Evolutionary conservation across 1,140 invertebrate species (phyloP), one percentile per base, ranked within the genome.

Genomic region (Aphelenchoides avenae): DNA sequence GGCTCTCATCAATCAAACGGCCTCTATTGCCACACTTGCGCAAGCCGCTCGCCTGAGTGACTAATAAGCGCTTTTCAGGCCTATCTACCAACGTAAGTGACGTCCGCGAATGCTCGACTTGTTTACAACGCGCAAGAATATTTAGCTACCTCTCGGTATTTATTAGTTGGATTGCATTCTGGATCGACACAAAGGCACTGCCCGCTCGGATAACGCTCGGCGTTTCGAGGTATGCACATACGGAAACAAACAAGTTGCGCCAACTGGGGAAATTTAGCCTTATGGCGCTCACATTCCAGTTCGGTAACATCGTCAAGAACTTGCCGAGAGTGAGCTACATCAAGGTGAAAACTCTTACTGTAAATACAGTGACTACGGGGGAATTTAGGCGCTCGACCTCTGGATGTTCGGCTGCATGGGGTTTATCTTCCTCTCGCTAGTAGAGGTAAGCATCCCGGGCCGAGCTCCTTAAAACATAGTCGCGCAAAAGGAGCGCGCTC

Each of bases 341-440:
- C 9, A 73, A 73, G 36, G n/a, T n/a, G n/a, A 51, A 61, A 62
- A 40, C n/a, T 18, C 15, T 11, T 55, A 1, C 11, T 5, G 13
- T 6, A 4, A 24, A 18, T 3, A 41, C 3, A 31, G 20, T 41
- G 9, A 11, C 13, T 13, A 46, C 13, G 57, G 13, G 44, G 15
- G n/a, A 27, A 53, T 69, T 1, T 34, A 66, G 56, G 73, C 72
- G 11, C 44, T 75, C 20, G 72, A 75, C 39, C 68, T 75, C 46
- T 75, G 66, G 66, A 74, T 75, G 70, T 75, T 75, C 39, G 73
- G 72, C 20, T 76, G 64, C 42, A 66, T 76, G 51, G 72, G 73
- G 5, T 74, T 76, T 55, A 75, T 75, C 11, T 75, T 75, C 46
- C 52, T 75, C 2, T 74, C 71, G 2, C 51, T 75, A 1, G 70